Percentiles rank a stretch among this genome's conserved stretches.
phyloP scores from a whole-genome alignment of 30 jellyfish, hydroid and myxozoan species.

The Pelagia noctiluca region DNA sequence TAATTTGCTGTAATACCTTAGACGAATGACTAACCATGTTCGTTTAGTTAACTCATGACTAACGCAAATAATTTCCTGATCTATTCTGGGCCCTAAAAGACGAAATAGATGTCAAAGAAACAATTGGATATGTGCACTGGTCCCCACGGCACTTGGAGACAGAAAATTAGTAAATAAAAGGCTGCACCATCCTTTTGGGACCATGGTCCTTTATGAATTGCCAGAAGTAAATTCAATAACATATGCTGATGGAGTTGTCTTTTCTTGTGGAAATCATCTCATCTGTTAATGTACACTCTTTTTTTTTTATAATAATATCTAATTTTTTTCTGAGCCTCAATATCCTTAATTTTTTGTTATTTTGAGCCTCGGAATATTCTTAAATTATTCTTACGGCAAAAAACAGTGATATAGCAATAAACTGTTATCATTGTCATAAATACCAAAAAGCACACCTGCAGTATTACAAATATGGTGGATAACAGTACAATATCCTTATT shows the following conservation, averaged over 20 bases:
- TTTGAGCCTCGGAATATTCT: too few relatives aligned
- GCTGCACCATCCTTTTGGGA: constrained; percentile 33
- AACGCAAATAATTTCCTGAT: constrained; percentile 18
- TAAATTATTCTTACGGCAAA: too few relatives aligned
- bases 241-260: constrained; percentile 29
- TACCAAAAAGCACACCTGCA: too few relatives aligned
- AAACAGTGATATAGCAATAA: too few relatives aligned
- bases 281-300: too few relatives aligned
- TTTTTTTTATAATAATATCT: too few relatives aligned
- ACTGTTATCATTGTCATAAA: too few relatives aligned
- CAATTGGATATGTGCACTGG: constrained; percentile 39
- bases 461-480: too few relatives aligned
- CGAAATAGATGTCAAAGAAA: constrained; percentile 18
- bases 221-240: constrained; percentile 32
- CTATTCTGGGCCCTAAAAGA: constrained; percentile 29
- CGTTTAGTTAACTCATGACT: neutral
- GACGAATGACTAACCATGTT: constrained; percentile 1
- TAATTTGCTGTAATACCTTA: neutral
- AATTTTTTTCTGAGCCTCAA: too few relatives aligned
- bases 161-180: constrained; percentile 14
- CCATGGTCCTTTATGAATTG: constrained; percentile 28
- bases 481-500: too few relatives aligned
- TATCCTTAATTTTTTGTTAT: too few relatives aligned
- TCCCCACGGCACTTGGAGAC: constrained; percentile 42
- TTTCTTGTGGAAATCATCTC: constrained; percentile 14